Evolutionary conservation across 2,797 vertebrate genomes (phyloP).

Genomic region (Micromesistius poutassou): DNA sequence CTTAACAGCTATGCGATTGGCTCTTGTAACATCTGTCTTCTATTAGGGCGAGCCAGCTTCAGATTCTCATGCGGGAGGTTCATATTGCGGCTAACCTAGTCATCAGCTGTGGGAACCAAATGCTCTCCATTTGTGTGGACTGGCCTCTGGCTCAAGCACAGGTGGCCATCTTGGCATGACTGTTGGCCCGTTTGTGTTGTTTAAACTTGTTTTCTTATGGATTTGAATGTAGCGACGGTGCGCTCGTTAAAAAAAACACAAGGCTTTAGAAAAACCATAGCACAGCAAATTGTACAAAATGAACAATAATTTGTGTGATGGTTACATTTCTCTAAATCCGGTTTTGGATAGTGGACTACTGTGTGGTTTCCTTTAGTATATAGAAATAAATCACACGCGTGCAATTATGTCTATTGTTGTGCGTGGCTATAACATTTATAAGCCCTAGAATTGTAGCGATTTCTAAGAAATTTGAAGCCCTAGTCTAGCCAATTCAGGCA

Average conservation of each 20-base stretch:
- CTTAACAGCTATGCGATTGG: conserved; percentile 57
- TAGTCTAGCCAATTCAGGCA: conserved; percentile 35
- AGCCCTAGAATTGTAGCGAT: background rate
- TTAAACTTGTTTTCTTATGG: conserved; percentile 60
- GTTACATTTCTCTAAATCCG: conserved; percentile 35
- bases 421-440: background rate
- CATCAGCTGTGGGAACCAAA: conserved; percentile 77
- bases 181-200: conserved; percentile 41
- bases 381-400: background rate
- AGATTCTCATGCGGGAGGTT: conserved; percentile 63
- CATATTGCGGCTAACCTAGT: conserved; percentile 63
- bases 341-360: conserved; percentile 7
- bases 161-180: conserved; percentile 57
- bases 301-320: conserved; percentile 34
- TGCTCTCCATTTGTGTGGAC: conserved; percentile 65
- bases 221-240: conserved; percentile 30
- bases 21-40: conserved; percentile 66
- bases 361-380: background rate
- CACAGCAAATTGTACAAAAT: conserved; percentile 43
- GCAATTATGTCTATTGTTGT: background rate
- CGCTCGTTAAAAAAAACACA: conserved; percentile 29
- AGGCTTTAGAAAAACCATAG: conserved; percentile 41
- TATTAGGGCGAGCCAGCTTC: conserved; percentile 57
- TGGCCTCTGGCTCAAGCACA: conserved; percentile 54
- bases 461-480: conserved; percentile 25